phyloP scores from a whole-genome alignment of 2,113 vertebrate genomes.

The Macquaria ambigua region DNA sequence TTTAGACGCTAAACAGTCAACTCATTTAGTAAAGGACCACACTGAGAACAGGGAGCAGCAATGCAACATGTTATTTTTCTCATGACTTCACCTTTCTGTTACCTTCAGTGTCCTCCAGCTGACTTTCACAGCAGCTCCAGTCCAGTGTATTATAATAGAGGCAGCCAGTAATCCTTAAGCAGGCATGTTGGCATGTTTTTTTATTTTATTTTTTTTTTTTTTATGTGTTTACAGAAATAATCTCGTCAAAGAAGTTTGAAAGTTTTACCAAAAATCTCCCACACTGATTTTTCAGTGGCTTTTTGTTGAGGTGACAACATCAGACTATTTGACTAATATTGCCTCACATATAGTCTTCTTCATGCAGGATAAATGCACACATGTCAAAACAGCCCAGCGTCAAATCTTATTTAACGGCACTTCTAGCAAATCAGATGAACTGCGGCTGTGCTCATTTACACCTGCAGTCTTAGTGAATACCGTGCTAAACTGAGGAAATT shows the following conservation, averaged over 20 bases:
- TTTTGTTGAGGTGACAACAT: too few relatives aligned
- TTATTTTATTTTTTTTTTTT: too few relatives aligned
- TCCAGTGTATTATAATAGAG: neutral
- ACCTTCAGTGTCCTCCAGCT: neutral
- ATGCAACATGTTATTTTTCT: neutral
- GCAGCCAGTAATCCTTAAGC: too few relatives aligned
- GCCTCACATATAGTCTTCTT: too few relatives aligned
- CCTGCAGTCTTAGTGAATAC: neutral
- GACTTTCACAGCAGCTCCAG: neutral
- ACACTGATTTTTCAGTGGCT: too few relatives aligned
- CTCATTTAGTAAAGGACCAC: too few relatives aligned
- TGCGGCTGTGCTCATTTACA: neutral
- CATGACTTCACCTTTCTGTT: neutral
- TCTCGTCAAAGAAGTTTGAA: too few relatives aligned
- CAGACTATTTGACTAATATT: too few relatives aligned
- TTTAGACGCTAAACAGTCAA: too few relatives aligned
- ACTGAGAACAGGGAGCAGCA: neutral
- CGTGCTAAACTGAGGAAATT: neutral
- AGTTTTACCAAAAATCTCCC: too few relatives aligned
- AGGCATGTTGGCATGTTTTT: too few relatives aligned
- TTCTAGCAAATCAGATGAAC: neutral
- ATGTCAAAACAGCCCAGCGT: neutral
- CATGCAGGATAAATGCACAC: neutral
- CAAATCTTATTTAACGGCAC: neutral
- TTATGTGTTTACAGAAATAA: too few relatives aligned